Conservation (phyloP, 1,140 invertebrate genomes). For the Brachionus paranguensis region DNA sequence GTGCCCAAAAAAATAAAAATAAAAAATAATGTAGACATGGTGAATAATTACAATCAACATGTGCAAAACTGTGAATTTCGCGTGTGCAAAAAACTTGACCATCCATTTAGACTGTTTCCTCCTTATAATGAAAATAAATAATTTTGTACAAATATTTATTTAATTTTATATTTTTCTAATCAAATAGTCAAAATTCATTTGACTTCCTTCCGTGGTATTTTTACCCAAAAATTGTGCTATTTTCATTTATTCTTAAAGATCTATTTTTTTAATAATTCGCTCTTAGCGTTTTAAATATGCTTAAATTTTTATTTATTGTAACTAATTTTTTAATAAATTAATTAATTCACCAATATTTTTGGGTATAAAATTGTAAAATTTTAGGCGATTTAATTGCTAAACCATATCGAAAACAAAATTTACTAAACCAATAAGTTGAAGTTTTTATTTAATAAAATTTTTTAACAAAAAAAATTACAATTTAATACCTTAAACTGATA, state of each 20-base stretch:
- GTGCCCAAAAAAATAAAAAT: background rate
- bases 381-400: too few relatives aligned
- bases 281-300: too few relatives aligned
- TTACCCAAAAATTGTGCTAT: background rate
- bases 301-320: too few relatives aligned
- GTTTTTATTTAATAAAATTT: too few relatives aligned
- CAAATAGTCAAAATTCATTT: background rate
- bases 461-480: too few relatives aligned
- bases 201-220: background rate
- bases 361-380: too few relatives aligned
- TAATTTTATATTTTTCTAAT: background rate
- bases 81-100: background rate
- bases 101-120: background rate
- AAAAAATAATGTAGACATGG: background rate
- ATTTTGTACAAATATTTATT: background rate
- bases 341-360: too few relatives aligned
- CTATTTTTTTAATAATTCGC: too few relatives aligned
- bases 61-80: constrained; percentile 9
- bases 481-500: too few relatives aligned
- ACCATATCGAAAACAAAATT: too few relatives aligned
- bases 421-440: too few relatives aligned
- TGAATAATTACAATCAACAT: constrained; percentile 7
- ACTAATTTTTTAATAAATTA: too few relatives aligned
- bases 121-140: constrained; percentile 1
- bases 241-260: background rate